Conservation (phyloP, 23 tunicate genomes). For the Halocynthia roretzi region DNA sequence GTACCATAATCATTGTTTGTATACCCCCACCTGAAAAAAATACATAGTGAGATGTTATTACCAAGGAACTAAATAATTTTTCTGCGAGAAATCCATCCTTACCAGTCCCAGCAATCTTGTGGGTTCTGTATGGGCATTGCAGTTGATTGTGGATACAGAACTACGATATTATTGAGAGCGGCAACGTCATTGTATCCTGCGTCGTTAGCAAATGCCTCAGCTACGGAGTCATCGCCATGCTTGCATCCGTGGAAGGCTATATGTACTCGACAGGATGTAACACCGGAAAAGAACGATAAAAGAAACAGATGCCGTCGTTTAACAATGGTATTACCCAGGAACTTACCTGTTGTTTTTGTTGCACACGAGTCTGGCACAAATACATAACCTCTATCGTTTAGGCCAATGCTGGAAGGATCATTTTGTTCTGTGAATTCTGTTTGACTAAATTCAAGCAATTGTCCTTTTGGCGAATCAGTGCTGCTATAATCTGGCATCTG, state of each 20-base stretch:
- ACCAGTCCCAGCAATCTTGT: constrained; percentile 59
- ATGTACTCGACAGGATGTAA: constrained; percentile 23
- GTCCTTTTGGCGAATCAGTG: not conserved
- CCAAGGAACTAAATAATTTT: not conserved
- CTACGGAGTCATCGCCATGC: constrained; percentile 22
- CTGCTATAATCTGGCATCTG: constrained; percentile 19
- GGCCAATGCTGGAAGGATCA: constrained; percentile 17
- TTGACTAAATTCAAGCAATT: constrained; percentile 16
- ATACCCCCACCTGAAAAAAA: constrained; percentile 20
- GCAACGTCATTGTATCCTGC: constrained; percentile 54
- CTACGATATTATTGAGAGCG: constrained; percentile 31
- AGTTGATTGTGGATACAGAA: constrained; percentile 34
- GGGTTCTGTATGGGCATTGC: constrained; percentile 25
- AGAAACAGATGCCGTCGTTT: not conserved
- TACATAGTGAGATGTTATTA: not conserved
- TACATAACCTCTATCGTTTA: constrained; percentile 22
- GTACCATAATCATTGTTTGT: constrained; percentile 15
- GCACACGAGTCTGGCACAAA: constrained; percentile 30
- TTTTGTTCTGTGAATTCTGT: not conserved
- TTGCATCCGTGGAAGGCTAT: constrained; percentile 49
- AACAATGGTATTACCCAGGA: not conserved
- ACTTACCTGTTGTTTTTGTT: constrained; percentile 3
- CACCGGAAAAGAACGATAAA: not conserved
- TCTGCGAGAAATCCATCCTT: constrained; percentile 4
- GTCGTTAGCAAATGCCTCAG: constrained; percentile 23